These are phyloP conservation scores for Akabosia matsudoensis DNA, from an alignment of 1,140 invertebrate genomes.

Conservation along the genomic window DNA sequence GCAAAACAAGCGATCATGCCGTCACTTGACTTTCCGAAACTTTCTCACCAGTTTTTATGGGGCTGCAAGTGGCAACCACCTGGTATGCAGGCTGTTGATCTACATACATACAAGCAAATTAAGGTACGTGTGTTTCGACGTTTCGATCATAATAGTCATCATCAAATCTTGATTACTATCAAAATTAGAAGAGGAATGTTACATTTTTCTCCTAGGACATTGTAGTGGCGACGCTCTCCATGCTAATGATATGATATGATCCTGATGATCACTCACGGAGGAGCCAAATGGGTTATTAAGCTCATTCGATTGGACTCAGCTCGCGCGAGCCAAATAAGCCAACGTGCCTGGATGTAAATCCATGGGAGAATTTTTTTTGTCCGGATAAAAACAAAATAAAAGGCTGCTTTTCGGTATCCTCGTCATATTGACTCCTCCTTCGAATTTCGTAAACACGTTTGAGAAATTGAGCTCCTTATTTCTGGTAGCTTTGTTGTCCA, in stretches of 20 bases:
- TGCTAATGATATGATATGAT: background rate
- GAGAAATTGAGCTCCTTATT: too few species aligned
- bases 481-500: too few species aligned
- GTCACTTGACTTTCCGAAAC: background rate
- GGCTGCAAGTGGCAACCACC: background rate
- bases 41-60: conserved; percentile 7
- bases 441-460: too few species aligned
- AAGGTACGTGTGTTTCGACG: background rate
- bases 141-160: background rate
- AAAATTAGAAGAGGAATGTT: background rate
- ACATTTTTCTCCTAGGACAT: background rate
- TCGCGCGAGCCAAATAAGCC: conserved; percentile 5
- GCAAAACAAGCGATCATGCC: background rate
- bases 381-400: too few species aligned
- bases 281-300: conserved; percentile 19
- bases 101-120: background rate
- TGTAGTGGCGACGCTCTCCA: background rate
- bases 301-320: background rate
- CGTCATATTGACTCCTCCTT: too few species aligned
- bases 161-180: background rate
- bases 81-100: too few species aligned
- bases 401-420: too few species aligned
- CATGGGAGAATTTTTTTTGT: too few species aligned
- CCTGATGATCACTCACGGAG: background rate
- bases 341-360: background rate